Evolutionary conservation across 2,797 vertebrate genomes (phyloP).

Genomic region (Pangasius krempfi): DNA sequence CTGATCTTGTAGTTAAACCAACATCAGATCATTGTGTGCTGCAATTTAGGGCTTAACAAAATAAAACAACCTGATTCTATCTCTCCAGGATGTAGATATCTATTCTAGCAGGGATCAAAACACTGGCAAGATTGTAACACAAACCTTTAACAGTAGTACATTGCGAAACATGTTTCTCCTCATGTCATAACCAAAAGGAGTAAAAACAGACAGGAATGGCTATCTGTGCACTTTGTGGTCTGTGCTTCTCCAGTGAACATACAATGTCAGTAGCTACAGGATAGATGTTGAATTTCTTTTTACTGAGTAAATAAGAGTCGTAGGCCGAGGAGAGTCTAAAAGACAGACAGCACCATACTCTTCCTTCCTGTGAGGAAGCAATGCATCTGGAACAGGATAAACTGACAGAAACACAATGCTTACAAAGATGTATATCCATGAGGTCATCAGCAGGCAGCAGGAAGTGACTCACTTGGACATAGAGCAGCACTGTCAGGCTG

Average conservation of each 20-base stretch:
- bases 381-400: conserved; percentile 8
- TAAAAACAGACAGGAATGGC: not conserved
- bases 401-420: conserved; percentile 36
- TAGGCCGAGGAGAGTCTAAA: conserved; percentile 22
- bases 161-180: not conserved
- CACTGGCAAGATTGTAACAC: not conserved
- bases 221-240: not conserved
- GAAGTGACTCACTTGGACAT: conserved; percentile 5
- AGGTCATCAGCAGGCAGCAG: conserved; percentile 29
- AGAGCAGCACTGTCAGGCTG: conserved; percentile 3
- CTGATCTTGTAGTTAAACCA: conserved; percentile 34
- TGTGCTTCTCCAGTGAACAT: not conserved
- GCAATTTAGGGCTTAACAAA: conserved; percentile 6
- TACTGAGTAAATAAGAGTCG: conserved; percentile 28
- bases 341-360: conserved; percentile 32
- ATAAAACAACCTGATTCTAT: conserved; percentile 41
- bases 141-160: not conserved
- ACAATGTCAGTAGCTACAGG: not conserved
- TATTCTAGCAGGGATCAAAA: not conserved
- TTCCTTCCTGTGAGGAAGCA: conserved; percentile 57
- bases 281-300: not conserved
- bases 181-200: not conserved
- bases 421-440: conserved; percentile 39
- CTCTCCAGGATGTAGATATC: conserved; percentile 19
- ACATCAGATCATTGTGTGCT: conserved; percentile 17